Conservation (phyloP, 2,888 invertebrate genomes). For the Lepeophtheirus nordmannii region DNA sequence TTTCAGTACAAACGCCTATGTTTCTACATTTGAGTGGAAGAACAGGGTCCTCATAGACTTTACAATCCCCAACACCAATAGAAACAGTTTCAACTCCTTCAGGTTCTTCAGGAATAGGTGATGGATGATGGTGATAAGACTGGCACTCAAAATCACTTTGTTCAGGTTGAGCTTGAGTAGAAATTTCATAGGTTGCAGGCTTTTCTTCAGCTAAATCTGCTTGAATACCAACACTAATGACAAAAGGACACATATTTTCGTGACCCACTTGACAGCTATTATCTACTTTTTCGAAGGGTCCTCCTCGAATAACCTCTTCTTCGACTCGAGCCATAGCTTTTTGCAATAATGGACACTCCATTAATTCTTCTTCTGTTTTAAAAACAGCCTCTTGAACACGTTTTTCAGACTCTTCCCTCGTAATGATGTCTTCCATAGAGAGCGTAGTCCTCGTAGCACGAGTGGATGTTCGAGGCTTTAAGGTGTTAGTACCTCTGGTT, state of each 20-base stretch:
- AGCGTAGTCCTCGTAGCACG: constrained; percentile 11
- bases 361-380: constrained; percentile 24
- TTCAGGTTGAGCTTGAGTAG: neutral
- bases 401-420: constrained; percentile 21
- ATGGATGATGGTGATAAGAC: neutral
- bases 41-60: constrained; percentile 21
- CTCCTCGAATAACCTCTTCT: constrained; percentile 17
- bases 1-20: constrained; percentile 24
- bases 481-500: constrained; percentile 16
- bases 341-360: constrained; percentile 23
- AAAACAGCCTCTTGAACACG: constrained; percentile 14
- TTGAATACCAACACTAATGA: constrained; percentile 18
- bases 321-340: constrained; percentile 24
- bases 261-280: constrained; percentile 10
- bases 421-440: constrained; percentile 16
- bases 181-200: neutral
- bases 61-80: constrained; percentile 25
- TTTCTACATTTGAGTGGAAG: constrained; percentile 11
- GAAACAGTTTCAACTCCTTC: constrained; percentile 15
- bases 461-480: neutral
- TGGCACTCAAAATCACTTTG: constrained; percentile 9
- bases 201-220: constrained; percentile 3
- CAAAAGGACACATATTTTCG: constrained; percentile 22
- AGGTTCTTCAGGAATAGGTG: neutral
- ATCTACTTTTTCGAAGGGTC: constrained; percentile 1